Percentiles rank a stretch among this genome's conserved stretches.
Evolutionary conservation across 1,140 invertebrate species (phyloP).

Genomic region (Rhyzopertha dominica): DNA sequence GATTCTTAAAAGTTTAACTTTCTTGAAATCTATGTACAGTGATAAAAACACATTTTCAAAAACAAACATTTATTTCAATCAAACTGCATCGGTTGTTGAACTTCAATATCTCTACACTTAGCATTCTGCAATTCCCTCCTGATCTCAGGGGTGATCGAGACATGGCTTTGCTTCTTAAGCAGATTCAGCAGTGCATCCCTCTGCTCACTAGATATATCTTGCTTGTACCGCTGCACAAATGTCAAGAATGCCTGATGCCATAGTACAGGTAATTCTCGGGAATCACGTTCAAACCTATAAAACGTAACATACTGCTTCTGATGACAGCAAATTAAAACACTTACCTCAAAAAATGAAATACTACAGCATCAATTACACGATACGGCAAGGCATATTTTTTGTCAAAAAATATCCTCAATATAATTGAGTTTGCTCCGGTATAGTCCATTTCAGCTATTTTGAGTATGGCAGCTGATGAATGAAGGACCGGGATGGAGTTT

Average conservation of each 20-base stretch:
- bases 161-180: constrained; percentile 71
- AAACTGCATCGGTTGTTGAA: constrained; percentile 35
- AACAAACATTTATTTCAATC: constrained; percentile 18
- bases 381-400: constrained; percentile 98
- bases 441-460: constrained; percentile 99
- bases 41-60: not conserved
- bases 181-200: constrained; percentile 78
- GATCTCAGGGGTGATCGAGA: constrained; percentile 79
- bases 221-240: constrained; percentile 94
- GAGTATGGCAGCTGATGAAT: constrained; percentile 90
- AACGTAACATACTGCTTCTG: constrained; percentile 16
- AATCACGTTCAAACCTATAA: constrained; percentile 78
- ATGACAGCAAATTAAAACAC: constrained; percentile 7
- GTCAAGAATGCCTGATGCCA: constrained; percentile 96
- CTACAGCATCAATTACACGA: constrained; percentile 90
- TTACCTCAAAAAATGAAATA: constrained; percentile 90
- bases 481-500: constrained; percentile 92
- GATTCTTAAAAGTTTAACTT: not conserved
- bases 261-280: constrained; percentile 81
- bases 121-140: constrained; percentile 78
- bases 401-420: constrained; percentile 90
- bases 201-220: constrained; percentile 90
- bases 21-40: not conserved
- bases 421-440: constrained; percentile 94
- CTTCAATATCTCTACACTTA: constrained; percentile 73